These are phyloP conservation scores for Nyctibius bracteatus DNA, from an alignment of 2,113 vertebrate species.

Conservation along the genomic window DNA sequence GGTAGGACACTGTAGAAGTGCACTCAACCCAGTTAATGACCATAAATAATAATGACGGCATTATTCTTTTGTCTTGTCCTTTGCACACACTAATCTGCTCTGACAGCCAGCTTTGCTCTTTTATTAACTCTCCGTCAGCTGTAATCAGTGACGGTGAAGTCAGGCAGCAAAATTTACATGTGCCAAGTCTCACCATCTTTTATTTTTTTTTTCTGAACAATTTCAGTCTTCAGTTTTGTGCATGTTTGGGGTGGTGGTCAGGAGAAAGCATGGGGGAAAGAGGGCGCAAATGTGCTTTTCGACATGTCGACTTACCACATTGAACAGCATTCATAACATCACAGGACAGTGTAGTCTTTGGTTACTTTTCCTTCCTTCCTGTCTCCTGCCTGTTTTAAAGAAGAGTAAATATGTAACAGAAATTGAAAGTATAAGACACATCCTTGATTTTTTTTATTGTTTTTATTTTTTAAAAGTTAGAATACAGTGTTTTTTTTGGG, in stretches of 20 bases:
- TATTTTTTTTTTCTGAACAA: neutral
- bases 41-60: constrained; percentile 83
- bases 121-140: constrained; percentile 92
- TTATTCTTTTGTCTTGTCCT: constrained; percentile 88
- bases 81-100: constrained; percentile 85
- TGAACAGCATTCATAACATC: neutral
- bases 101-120: constrained; percentile 95
- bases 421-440: neutral
- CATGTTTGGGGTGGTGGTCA: neutral
- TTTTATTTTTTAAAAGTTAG: neutral
- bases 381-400: neutral
- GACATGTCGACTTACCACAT: neutral
- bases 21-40: constrained; percentile 87
- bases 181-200: constrained; percentile 55
- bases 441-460: neutral
- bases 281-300: neutral
- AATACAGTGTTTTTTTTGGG: neutral
- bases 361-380: neutral
- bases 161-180: constrained; percentile 86
- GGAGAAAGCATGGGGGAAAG: neutral
- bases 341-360: neutral
- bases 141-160: constrained; percentile 88
- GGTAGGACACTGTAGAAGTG: constrained; percentile 71
- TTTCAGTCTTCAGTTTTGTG: constrained; percentile 11
- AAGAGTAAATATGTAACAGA: neutral